Evolutionary conservation across 2,888 invertebrate genomes (phyloP).

Genomic region (Empis stercorea): DNA sequence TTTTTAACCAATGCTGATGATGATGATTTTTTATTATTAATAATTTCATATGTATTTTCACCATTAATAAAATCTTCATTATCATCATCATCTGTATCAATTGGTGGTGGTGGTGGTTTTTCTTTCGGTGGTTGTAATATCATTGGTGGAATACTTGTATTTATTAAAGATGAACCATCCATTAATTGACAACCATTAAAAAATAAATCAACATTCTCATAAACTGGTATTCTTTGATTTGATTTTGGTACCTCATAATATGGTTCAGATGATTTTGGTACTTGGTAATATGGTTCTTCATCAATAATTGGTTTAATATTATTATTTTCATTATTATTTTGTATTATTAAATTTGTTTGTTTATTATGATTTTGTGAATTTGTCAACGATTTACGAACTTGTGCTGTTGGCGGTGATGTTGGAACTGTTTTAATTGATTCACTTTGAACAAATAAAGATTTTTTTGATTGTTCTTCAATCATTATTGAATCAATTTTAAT

Average conservation of each 20-base stretch:
- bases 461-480: no score
- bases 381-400: no score
- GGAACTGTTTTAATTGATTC: neutral
- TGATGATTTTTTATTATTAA: slow-evolving; percentile 16
- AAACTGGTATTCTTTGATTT: slow-evolving; percentile 41
- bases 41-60: slow-evolving; percentile 31
- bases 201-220: slow-evolving; percentile 49
- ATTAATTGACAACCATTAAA: slow-evolving; percentile 25
- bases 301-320: slow-evolving; percentile 6
- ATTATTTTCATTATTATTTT: neutral
- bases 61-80: slow-evolving; percentile 13
- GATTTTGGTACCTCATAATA: slow-evolving; percentile 35
- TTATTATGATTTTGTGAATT: neutral
- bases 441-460: no score
- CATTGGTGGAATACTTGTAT: slow-evolving; percentile 7
- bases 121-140: slow-evolving; percentile 65
- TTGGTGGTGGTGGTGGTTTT: slow-evolving; percentile 73
- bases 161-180: neutral
- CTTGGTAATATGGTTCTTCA: slow-evolving; percentile 34
- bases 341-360: neutral
- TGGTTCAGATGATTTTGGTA: slow-evolving; percentile 33
- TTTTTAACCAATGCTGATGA: slow-evolving; percentile 17
- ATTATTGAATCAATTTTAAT: no score
- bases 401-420: neutral
- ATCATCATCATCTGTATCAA: slow-evolving; percentile 40